Conservation (phyloP, 1,140 invertebrate species). For the Stegodyphus mimosarum region DNA sequence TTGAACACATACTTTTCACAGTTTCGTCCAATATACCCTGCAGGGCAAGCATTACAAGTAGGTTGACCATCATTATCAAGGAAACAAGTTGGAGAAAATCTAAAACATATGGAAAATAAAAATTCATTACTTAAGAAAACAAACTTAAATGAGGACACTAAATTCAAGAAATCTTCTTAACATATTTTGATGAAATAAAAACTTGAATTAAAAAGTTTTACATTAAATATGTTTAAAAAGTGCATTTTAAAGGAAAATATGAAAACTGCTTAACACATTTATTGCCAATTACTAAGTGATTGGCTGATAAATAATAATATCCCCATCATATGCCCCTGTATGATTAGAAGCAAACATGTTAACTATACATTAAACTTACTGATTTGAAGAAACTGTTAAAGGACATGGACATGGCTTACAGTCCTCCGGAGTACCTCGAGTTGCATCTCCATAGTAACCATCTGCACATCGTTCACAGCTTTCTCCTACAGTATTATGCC, state of each 20-base stretch:
- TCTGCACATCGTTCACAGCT: conserved; percentile 72
- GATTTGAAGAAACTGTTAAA: conserved; percentile 63
- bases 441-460: conserved; percentile 73
- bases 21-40: conserved; percentile 71
- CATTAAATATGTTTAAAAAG: too few relatives aligned
- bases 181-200: too few relatives aligned
- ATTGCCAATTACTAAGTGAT: too few relatives aligned
- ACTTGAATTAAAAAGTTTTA: too few relatives aligned
- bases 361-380: conserved; percentile 53
- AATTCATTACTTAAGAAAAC: too few relatives aligned
- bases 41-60: conserved; percentile 71
- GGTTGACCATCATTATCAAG: conserved; percentile 70
- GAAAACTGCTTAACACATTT: too few relatives aligned
- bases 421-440: conserved; percentile 69
- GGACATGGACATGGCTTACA: conserved; percentile 74
- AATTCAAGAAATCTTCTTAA: too few relatives aligned
- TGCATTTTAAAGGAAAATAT: too few relatives aligned
- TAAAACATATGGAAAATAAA: conserved; percentile 5
- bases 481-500: conserved; percentile 73
- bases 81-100: conserved; percentile 71
- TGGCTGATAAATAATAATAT: too few relatives aligned
- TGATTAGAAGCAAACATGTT: too few relatives aligned
- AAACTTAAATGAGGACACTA: too few relatives aligned
- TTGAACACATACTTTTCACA: conserved; percentile 65
- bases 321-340: too few relatives aligned